Evolutionary conservation across 2,888 invertebrate species (phyloP).

Genomic region (Epinotia demarniana): DNA sequence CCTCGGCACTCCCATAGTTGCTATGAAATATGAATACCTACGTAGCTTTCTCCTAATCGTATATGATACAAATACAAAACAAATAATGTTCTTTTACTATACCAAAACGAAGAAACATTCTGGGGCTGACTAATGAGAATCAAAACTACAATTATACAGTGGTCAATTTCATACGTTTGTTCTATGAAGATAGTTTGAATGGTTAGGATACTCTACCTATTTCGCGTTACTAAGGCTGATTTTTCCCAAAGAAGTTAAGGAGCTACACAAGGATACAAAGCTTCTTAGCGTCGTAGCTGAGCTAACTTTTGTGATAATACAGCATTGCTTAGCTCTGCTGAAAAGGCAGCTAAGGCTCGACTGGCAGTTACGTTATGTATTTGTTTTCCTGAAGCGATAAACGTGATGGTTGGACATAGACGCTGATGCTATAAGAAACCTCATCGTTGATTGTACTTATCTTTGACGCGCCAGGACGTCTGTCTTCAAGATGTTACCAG

Average conservation of each 20-base stretch:
- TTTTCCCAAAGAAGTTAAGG: background rate
- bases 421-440: background rate
- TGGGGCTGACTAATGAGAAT: background rate
- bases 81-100: background rate
- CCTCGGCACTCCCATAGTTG: constrained; percentile 55
- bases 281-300: background rate
- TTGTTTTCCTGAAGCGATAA: background rate
- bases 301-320: background rate
- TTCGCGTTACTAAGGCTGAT: background rate
- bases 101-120: background rate
- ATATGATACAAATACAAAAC: background rate
- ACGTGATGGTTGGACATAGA: background rate
- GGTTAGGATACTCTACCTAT: no score
- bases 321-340: background rate
- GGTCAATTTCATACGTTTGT: background rate
- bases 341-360: background rate
- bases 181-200: background rate
- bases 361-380: no score
- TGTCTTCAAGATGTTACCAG: constrained; percentile 47
- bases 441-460: background rate
- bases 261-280: background rate
- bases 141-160: background rate
- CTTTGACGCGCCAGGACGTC: constrained; percentile 47
- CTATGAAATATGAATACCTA: constrained; percentile 45
- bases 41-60: constrained; percentile 25